A percentile compares a stretch with the other conserved stretches of the same genome.
phyloP scores from a whole-genome alignment of 30 jellyfish, hydroid and myxozoan species.

The Aurelia coerulea region DNA sequence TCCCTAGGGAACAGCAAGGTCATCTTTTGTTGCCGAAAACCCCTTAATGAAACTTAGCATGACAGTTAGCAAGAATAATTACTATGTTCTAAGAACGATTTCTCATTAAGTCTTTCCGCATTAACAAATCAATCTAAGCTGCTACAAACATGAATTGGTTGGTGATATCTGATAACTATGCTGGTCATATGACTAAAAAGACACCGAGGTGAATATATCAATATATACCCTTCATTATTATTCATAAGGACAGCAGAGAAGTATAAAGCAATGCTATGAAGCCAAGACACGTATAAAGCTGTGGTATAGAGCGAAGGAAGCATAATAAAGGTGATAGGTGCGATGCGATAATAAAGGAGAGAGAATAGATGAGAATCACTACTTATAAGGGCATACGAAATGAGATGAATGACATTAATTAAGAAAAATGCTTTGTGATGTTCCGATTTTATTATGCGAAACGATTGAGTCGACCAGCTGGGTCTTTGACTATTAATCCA shows the following conservation, averaged over 20 bases:
- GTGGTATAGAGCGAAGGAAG: too few species aligned
- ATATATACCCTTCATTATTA: background rate
- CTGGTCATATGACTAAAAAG: background rate
- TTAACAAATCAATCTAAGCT: constrained; percentile 46
- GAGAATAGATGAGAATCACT: background rate
- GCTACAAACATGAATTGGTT: constrained; percentile 41
- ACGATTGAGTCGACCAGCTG: constrained; percentile 55
- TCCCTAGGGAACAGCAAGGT: constrained; percentile 31
- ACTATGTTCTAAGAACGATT: constrained; percentile 43
- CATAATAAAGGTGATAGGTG: too few species aligned
- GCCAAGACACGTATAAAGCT: background rate
- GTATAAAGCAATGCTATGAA: background rate
- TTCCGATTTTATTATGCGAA: constrained; percentile 53
- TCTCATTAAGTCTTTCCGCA: constrained; percentile 62
- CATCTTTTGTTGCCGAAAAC: constrained; percentile 44
- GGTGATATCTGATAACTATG: background rate
- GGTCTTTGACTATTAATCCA: constrained; percentile 56
- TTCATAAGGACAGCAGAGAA: background rate
- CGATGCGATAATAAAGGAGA: too few species aligned
- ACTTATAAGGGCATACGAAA: constrained; percentile 15
- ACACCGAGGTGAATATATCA: background rate
- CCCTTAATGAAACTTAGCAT: constrained; percentile 61
- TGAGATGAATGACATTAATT: constrained; percentile 46
- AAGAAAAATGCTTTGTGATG: constrained; percentile 47
- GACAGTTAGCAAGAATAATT: constrained; percentile 73